Conservation (phyloP, 2,888 invertebrate species). For the Eristalinus sepulchralis region DNA sequence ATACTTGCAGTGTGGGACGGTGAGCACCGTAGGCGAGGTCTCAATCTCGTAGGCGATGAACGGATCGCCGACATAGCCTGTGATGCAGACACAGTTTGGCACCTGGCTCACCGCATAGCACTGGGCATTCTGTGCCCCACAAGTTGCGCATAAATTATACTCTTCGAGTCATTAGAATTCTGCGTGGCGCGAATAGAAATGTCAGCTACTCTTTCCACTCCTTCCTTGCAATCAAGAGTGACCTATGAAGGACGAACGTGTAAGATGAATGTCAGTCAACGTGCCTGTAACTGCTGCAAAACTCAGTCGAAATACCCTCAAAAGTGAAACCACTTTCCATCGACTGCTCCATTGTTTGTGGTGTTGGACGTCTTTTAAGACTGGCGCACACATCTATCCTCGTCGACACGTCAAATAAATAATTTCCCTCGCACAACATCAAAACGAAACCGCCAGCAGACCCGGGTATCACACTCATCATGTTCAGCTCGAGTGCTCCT, state of each 20-base stretch:
- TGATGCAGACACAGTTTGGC: slow-evolving; percentile 90
- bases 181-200: too few species aligned
- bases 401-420: neutral
- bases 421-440: neutral
- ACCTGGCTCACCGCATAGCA: slow-evolving; percentile 92
- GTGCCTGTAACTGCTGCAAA: too few species aligned
- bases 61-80: slow-evolving; percentile 89
- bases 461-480: neutral
- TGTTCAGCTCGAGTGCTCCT: neutral
- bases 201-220: too few species aligned
- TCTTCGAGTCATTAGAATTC: too few species aligned
- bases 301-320: neutral
- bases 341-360: too few species aligned
- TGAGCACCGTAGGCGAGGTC: slow-evolving; percentile 74
- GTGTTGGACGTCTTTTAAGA: neutral
- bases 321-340: neutral
- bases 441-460: neutral
- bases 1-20: slow-evolving; percentile 87
- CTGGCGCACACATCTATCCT: neutral
- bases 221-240: too few species aligned
- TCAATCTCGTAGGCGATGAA: slow-evolving; percentile 82
- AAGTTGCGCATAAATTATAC: too few species aligned
- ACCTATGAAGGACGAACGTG: too few species aligned
- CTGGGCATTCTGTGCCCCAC: slow-evolving; percentile 89
- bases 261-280: too few species aligned